These are phyloP conservation scores for Gallirallus australis DNA, from an alignment of 2,797 vertebrate genomes.

Conservation along the genomic window DNA sequence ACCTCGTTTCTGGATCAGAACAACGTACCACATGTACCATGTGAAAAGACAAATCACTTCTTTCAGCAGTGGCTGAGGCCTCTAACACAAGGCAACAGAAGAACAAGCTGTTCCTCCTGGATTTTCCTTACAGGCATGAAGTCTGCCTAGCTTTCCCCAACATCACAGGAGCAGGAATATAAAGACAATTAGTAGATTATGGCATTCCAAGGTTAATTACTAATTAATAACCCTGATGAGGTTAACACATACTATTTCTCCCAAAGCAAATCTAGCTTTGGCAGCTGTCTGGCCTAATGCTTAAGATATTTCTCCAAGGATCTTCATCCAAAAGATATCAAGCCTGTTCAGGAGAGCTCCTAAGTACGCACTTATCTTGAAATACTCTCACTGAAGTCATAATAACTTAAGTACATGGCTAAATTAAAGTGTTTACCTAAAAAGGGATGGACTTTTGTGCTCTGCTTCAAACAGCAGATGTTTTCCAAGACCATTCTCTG, in stretches of 20 bases:
- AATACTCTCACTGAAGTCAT: neutral
- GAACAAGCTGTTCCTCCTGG: neutral
- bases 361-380: neutral
- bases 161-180: neutral
- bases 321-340: neutral
- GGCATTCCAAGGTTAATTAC: neutral
- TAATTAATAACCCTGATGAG: slow-evolving; percentile 25
- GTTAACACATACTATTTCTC: neutral
- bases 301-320: neutral
- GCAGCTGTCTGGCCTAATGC: neutral
- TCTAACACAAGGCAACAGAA: neutral
- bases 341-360: neutral
- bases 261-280: neutral
- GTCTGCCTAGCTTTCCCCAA: neutral
- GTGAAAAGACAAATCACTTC: neutral
- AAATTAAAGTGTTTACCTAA: slow-evolving; percentile 44
- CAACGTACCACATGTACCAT: neutral
- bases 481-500: neutral
- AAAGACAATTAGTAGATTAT: neutral
- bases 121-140: neutral
- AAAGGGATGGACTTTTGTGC: neutral
- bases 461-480: slow-evolving; percentile 12
- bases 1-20: neutral
- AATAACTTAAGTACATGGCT: neutral
- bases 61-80: neutral